These are phyloP conservation scores for Drosophila pseudoananassae DNA, from an alignment of 1,140 invertebrate species.

Conservation along the genomic window DNA sequence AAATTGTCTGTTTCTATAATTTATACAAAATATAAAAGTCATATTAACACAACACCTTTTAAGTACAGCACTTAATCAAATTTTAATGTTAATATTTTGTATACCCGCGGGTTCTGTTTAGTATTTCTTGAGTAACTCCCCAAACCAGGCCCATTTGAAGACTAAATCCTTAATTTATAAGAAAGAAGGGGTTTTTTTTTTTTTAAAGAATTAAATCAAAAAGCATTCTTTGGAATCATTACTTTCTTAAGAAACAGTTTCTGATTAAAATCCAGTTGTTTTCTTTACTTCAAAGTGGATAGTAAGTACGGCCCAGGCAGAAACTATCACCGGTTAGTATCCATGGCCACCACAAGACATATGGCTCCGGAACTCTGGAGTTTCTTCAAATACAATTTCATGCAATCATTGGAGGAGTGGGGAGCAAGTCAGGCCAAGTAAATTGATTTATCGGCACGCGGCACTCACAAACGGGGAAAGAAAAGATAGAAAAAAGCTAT, in stretches of 20 bases:
- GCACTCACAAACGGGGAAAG: slow-evolving; percentile 24
- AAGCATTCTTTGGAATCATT: too few species aligned
- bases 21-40: background rate
- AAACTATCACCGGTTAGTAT: slow-evolving; percentile 18
- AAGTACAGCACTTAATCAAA: too few species aligned
- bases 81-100: too few species aligned
- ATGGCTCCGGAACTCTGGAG: slow-evolving; percentile 24
- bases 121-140: too few species aligned
- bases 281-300: too few species aligned
- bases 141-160: too few species aligned
- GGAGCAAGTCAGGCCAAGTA: slow-evolving; percentile 37
- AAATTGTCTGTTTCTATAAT: background rate
- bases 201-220: too few species aligned
- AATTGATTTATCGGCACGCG: slow-evolving; percentile 80
- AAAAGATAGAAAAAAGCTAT: slow-evolving; percentile 36
- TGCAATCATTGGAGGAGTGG: slow-evolving; percentile 62
- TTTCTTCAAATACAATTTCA: slow-evolving; percentile 57
- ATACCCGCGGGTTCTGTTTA: too few species aligned
- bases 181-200: too few species aligned
- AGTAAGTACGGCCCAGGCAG: background rate
- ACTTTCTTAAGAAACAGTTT: background rate
- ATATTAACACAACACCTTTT: background rate
- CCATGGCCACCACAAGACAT: slow-evolving; percentile 6
- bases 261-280: slow-evolving; percentile 12
- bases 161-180: too few species aligned